Base-by-base conservation (phyloP, 2,888 invertebrate genomes). In the Lasioglossum calceatum region DNA sequence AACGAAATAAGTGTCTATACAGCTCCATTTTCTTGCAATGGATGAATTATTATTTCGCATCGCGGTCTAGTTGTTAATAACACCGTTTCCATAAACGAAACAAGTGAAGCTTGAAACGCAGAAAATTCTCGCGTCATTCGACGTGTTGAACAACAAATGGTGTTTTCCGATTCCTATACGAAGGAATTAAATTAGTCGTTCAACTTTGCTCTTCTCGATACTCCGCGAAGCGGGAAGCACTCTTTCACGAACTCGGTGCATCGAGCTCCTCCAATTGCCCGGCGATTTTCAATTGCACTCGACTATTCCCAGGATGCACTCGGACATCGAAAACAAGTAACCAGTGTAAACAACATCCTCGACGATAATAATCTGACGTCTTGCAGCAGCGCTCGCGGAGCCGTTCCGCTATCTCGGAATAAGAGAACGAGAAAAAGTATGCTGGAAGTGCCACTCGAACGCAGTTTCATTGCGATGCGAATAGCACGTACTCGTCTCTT, bases 401-500 rank as follows among this genome's bases (percentile, higher is more conserved):
- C 16, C 58, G 23, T 44, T 67, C 16, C 23, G 5, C 36, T 5
- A 19, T 76, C 61, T 23, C 7, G 58, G 73, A 54, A 64, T 74
- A 27, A 47, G 19, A 27, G 23, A 2, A 10, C n/a, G 50, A 50
- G 39, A 39, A 36, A 39, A 12, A 27, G 47, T n/a, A 42, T 44
- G 71, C 47, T 5, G 23, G 10, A 67, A 54, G 36, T 42, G 71
- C 36, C 47, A 58, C 23, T 61, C 44, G 72, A 74, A 77, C 44
- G 61, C 50, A 64, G 82, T 80, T 88, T 87, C 82, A 88, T 77
- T 78, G 77, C 61, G n/a, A 23, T 75, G 82, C 78, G 72, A 87
- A 87, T 77, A 58, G 78, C 67, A 54, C 82, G 74, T 85, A 80
- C 87, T 88, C 70, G 44, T 67, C 81, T 50, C n/a, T 71, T 82